phyloP scores from a whole-genome alignment of 2,797 vertebrate genomes.

The Petrocephalus sullivani region DNA sequence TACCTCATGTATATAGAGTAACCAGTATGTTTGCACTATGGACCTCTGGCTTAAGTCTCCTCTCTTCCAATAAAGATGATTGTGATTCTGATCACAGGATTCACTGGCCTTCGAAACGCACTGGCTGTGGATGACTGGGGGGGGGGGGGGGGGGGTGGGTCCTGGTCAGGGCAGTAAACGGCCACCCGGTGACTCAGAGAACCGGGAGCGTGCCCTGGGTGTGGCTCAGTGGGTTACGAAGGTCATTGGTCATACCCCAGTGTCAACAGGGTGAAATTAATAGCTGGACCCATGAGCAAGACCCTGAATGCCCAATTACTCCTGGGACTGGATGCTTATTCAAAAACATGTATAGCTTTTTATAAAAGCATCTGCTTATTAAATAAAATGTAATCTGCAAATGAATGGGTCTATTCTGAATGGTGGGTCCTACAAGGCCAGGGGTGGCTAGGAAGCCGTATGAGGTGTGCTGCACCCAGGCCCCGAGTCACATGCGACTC shows the following conservation, averaged over 20 bases:
- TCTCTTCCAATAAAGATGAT: no score
- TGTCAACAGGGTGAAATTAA: background rate
- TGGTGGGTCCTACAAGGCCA: background rate
- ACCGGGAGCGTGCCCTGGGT: background rate
- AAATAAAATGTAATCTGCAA: conserved; percentile 27
- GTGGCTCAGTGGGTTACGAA: background rate
- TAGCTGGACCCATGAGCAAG: background rate
- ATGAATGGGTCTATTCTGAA: background rate
- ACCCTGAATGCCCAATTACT: background rate
- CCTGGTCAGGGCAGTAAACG: background rate
- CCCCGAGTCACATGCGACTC: conserved; percentile 45
- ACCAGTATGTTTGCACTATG: no score
- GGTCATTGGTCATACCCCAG: background rate
- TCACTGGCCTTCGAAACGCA: background rate
- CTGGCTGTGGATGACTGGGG: no score
- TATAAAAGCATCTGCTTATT: conserved; percentile 19
- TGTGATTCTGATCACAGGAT: background rate
- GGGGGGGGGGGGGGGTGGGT: background rate
- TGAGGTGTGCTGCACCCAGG: conserved; percentile 15
- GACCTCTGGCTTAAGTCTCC: no score
- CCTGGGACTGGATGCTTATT: background rate
- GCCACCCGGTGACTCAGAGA: background rate
- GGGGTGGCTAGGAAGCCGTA: conserved; percentile 24
- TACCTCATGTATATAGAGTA: no score
- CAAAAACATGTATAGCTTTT: background rate